These are phyloP conservation scores for Mystacides longicornis DNA, from an alignment of 2,888 invertebrate species.

Conservation along the genomic window DNA sequence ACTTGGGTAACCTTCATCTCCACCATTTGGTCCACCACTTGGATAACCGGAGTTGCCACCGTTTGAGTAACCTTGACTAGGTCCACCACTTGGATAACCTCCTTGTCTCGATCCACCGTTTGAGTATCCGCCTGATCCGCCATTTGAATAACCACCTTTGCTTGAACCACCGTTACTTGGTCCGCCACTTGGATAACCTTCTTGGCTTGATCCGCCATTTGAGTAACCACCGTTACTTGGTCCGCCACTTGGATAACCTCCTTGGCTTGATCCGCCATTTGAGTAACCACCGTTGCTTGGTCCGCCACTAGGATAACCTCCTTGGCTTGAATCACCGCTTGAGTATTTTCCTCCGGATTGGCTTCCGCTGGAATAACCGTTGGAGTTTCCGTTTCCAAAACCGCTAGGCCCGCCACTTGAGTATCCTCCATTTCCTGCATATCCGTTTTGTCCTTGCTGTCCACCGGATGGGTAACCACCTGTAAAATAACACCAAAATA, in stretches of 20 bases:
- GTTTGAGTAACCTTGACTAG: conserved; percentile 15
- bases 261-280: conserved; percentile 5
- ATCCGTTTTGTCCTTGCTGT: conserved; percentile 15
- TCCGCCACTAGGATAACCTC: conserved; percentile 24
- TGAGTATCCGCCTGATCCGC: conserved; percentile 12
- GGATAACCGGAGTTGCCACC: conserved; percentile 20
- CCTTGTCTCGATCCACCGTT: conserved; percentile 17
- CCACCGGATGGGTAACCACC: conserved; percentile 25
- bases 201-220: conserved; percentile 24
- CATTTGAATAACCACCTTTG: conserved; percentile 32
- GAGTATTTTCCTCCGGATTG: conserved; percentile 14
- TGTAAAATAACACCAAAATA: background rate
- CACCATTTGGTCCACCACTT: conserved; percentile 15
- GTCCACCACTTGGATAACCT: conserved; percentile 24
- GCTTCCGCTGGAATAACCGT: conserved; percentile 1
- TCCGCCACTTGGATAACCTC: conserved; percentile 17
- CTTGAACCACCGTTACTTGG: conserved; percentile 25
- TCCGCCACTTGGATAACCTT: conserved; percentile 32
- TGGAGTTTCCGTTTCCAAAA: conserved; percentile 10
- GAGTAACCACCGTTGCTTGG: conserved; percentile 8
- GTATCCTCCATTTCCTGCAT: conserved; percentile 29
- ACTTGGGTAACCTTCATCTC: conserved; percentile 23
- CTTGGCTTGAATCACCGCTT: conserved; percentile 1
- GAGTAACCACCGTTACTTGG: conserved; percentile 12
- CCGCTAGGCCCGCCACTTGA: conserved; percentile 30